phyloP scores from a whole-genome alignment of 2,888 invertebrate genomes.

The Mantis religiosa region DNA sequence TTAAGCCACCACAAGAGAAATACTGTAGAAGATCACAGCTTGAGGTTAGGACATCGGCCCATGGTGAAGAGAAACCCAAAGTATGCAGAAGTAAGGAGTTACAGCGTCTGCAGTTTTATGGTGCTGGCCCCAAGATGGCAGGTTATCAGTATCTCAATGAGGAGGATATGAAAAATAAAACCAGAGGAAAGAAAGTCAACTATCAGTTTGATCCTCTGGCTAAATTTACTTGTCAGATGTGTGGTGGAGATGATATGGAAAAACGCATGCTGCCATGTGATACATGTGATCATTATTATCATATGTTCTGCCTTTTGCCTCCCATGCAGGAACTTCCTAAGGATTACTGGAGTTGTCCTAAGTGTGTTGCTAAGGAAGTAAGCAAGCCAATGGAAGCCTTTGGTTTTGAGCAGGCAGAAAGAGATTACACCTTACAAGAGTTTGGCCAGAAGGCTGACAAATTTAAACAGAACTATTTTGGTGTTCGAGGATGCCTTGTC shows the following conservation, averaged over 20 bases:
- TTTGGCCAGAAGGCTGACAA: slow-evolving; percentile 99
- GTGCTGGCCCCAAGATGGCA: slow-evolving; percentile 78
- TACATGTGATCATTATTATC: slow-evolving; percentile 96
- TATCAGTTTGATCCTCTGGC: slow-evolving; percentile 58
- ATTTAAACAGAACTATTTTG: slow-evolving; percentile 96
- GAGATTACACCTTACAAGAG: slow-evolving; percentile 90
- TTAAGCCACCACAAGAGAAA: slow-evolving; percentile 62
- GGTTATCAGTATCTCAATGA: slow-evolving; percentile 50
- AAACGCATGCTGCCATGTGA: slow-evolving; percentile 94
- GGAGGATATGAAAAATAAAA: slow-evolving; percentile 35
- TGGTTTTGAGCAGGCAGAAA: slow-evolving; percentile 94
- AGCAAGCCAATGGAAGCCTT: slow-evolving; percentile 90
- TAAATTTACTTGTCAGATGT: slow-evolving; percentile 90
- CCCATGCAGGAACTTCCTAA: slow-evolving; percentile 91
- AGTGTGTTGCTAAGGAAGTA: slow-evolving; percentile 89
- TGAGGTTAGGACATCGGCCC: slow-evolving; percentile 25
- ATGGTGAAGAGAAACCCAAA: slow-evolving; percentile 33
- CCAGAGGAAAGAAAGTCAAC: slow-evolving; percentile 35
- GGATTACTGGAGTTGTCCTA: slow-evolving; percentile 95
- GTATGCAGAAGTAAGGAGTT: slow-evolving; percentile 52
- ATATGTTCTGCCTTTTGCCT: slow-evolving; percentile 94
- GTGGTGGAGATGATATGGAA: slow-evolving; percentile 89
- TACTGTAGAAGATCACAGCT: slow-evolving; percentile 61
- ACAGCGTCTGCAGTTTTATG: slow-evolving; percentile 69
- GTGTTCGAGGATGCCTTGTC: slow-evolving; percentile 91